These are phyloP conservation scores for Scaptomyza tumidula DNA, from an alignment of 2,888 invertebrate species.

Conservation along the genomic window DNA sequence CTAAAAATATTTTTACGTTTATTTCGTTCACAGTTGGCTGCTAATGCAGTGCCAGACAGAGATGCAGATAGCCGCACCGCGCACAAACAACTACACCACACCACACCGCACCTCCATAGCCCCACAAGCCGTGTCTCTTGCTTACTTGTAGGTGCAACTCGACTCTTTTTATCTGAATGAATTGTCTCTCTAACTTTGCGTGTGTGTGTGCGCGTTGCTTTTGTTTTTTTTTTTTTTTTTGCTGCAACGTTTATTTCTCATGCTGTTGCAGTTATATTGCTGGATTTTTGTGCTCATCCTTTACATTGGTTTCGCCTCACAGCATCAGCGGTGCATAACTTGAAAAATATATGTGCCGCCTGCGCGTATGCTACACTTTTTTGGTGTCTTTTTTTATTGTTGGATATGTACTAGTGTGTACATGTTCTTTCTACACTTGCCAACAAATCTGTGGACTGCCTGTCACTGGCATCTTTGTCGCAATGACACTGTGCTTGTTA, in stretches of 20 bases:
- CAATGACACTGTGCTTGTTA: slow-evolving; percentile 25
- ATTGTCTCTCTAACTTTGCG: slow-evolving; percentile 46
- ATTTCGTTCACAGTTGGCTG: slow-evolving; percentile 75
- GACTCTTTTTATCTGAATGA: slow-evolving; percentile 70
- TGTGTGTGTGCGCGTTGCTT: slow-evolving; percentile 21
- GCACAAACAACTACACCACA: slow-evolving; percentile 8
- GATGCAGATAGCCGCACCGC: slow-evolving; percentile 26
- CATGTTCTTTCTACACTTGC: slow-evolving; percentile 34
- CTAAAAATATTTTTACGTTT: slow-evolving; percentile 75
- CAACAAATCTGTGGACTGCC: slow-evolving; percentile 46
- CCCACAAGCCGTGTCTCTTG: slow-evolving; percentile 2
- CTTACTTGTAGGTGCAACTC: slow-evolving; percentile 53
- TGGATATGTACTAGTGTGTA: not conserved
- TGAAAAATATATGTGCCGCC: slow-evolving; percentile 43
- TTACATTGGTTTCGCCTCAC: slow-evolving; percentile 20
- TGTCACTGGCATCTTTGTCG: slow-evolving; percentile 38
- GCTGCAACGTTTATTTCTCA: slow-evolving; percentile 45
- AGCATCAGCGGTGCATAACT: slow-evolving; percentile 5
- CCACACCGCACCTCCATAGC: not conserved
- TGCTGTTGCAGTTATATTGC: slow-evolving; percentile 54
- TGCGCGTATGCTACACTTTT: slow-evolving; percentile 66
- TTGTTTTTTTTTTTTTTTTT: slow-evolving; percentile 28
- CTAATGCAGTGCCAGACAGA: slow-evolving; percentile 70
- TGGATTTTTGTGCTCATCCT: slow-evolving; percentile 43
- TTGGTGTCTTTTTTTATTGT: slow-evolving; percentile 15